Conservation (phyloP, 1,140 invertebrate species). For the Ephestia elutella region DNA sequence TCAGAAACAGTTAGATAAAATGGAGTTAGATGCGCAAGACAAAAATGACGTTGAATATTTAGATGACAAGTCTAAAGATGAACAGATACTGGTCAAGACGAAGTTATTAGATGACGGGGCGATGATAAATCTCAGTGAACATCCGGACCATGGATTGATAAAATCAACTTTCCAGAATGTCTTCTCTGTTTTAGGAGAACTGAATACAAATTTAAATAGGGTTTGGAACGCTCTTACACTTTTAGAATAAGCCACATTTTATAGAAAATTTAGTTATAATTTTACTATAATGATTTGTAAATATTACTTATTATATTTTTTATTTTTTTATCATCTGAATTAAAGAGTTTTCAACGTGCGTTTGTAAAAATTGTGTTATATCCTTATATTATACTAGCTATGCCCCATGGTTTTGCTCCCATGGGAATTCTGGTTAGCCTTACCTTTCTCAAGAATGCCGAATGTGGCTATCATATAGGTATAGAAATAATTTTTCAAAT, state of each 20-base stretch:
- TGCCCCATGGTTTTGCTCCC: too few relatives aligned
- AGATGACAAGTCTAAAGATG: conserved; percentile 23
- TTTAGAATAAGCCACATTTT: conserved; percentile 31
- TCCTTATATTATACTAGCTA: too few relatives aligned
- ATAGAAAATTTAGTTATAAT: conserved; percentile 2
- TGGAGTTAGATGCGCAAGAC: conserved; percentile 27
- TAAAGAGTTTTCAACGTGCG: too few relatives aligned
- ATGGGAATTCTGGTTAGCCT: too few relatives aligned
- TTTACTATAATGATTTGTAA: conserved; percentile 3
- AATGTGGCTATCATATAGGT: too few relatives aligned
- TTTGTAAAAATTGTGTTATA: too few relatives aligned
- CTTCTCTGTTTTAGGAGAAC: conserved; percentile 37
- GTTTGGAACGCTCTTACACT: conserved; percentile 45
- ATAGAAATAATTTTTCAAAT: too few relatives aligned
- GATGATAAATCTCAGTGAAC: conserved; percentile 35
- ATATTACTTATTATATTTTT: not conserved
- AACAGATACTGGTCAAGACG: conserved; percentile 40
- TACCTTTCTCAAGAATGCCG: too few relatives aligned
- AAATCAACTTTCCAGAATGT: conserved; percentile 47
- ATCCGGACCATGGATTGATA: conserved; percentile 39
- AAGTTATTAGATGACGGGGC: conserved; percentile 42
- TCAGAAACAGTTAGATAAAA: conserved; percentile 35
- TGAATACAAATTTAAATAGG: conserved; percentile 52
- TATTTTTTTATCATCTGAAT: not conserved
- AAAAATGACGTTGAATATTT: conserved; percentile 23